phyloP scores from a whole-genome alignment of 2,888 invertebrate species.

The Cheilosia scutellata region DNA sequence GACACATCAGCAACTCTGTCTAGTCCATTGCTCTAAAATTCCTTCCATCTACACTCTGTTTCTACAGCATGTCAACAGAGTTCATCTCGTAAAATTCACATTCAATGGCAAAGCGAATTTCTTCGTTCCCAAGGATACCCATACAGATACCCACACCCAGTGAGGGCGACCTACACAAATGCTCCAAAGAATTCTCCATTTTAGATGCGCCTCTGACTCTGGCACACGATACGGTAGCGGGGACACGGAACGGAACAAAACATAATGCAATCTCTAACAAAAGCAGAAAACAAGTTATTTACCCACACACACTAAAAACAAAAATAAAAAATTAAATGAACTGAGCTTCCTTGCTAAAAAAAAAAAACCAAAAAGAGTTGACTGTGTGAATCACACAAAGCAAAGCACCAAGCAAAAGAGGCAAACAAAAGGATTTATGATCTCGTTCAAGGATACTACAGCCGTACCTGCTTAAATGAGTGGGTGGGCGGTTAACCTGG shows the following conservation, averaged over 20 bases:
- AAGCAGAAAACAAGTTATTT: constrained; percentile 63
- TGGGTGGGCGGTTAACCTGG: constrained; percentile 3
- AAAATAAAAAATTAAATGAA: constrained; percentile 19
- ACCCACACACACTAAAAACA: constrained; percentile 31
- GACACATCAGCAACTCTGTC: constrained; percentile 50
- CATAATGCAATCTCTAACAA: constrained; percentile 48
- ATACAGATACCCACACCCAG: constrained; percentile 39
- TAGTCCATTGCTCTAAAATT: constrained; percentile 19
- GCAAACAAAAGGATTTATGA: constrained; percentile 80
- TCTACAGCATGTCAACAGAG: constrained; percentile 6
- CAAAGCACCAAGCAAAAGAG: constrained; percentile 42
- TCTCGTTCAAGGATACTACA: constrained; percentile 81
- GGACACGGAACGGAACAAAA: constrained; percentile 15
- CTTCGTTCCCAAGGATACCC: constrained; percentile 47
- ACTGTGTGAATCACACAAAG: constrained; percentile 30
- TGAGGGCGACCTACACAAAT: constrained; percentile 14
- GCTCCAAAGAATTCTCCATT: constrained; percentile 33
- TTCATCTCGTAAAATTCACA: constrained; percentile 22
- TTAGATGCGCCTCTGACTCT: constrained; percentile 33
- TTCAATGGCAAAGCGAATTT: constrained; percentile 28
- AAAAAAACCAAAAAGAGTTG: constrained; percentile 21
- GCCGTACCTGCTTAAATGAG: constrained; percentile 41
- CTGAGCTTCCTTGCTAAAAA: constrained; percentile 8
- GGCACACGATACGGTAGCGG: not conserved
- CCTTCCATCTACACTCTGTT: not conserved